These are phyloP conservation scores for Drosophila emarginata DNA, from an alignment of 2,888 invertebrate species.

Conservation along the genomic window DNA sequence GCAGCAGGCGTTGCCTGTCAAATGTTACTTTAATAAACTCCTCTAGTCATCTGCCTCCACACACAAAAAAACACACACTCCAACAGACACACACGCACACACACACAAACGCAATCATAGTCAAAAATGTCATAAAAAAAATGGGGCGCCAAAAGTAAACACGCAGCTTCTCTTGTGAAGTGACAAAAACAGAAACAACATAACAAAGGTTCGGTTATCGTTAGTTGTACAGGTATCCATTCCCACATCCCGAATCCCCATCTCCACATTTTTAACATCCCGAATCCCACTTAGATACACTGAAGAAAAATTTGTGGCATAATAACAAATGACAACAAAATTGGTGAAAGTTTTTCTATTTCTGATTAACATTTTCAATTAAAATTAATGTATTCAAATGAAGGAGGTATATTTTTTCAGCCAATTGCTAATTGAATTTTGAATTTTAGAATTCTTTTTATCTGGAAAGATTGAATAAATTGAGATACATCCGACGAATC, in stretches of 20 bases:
- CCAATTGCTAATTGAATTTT: too few species aligned
- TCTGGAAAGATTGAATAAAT: too few species aligned
- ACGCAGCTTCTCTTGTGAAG: constrained; percentile 50
- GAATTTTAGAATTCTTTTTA: too few species aligned
- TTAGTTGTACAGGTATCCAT: constrained; percentile 49
- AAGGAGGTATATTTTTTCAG: too few species aligned
- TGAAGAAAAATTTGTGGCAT: constrained; percentile 26
- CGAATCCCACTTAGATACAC: constrained; percentile 41
- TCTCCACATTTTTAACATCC: neutral
- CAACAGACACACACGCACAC: neutral
- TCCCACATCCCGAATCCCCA: neutral
- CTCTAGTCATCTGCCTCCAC: neutral
- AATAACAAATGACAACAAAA: too few species aligned
- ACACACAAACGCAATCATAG: constrained; percentile 22
- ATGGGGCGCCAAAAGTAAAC: constrained; percentile 65
- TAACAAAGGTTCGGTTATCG: constrained; percentile 55
- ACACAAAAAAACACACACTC: constrained; percentile 5
- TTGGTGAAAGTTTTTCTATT: too few species aligned
- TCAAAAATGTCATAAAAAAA: constrained; percentile 56
- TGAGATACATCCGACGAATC: too few species aligned
- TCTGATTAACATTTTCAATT: too few species aligned
- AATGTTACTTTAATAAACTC: constrained; percentile 71
- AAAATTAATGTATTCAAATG: too few species aligned
- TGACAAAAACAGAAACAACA: constrained; percentile 56
- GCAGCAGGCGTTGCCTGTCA: constrained; percentile 48